These are phyloP conservation scores for Sebastes goodei DNA, from an alignment of 2,797 vertebrate species.

Conservation along the genomic window DNA sequence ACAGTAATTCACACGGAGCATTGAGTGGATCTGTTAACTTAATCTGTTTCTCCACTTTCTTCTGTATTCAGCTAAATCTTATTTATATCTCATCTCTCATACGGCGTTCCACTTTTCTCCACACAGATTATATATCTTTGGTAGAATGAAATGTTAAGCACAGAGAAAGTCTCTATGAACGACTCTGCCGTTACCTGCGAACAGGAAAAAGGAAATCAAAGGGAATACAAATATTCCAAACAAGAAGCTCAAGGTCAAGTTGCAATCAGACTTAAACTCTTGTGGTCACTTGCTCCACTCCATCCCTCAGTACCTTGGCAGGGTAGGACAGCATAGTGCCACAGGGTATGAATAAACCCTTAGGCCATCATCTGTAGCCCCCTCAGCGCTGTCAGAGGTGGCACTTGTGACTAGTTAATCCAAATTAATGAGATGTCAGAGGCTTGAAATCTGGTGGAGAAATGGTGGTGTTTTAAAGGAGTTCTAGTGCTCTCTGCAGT, in stretches of 20 bases:
- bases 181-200: neutral
- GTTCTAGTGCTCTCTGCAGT: neutral
- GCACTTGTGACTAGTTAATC: constrained; percentile 59
- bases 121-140: neutral
- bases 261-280: constrained; percentile 28
- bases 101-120: neutral
- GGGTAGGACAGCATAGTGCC: constrained; percentile 33
- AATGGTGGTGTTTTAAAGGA: constrained; percentile 29
- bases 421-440: constrained; percentile 59
- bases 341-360: constrained; percentile 54
- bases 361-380: constrained; percentile 57
- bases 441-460: constrained; percentile 28
- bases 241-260: constrained; percentile 31
- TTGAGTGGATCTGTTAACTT: neutral
- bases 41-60: neutral
- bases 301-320: constrained; percentile 15
- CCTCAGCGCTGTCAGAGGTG: constrained; percentile 60
- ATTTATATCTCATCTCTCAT: neutral
- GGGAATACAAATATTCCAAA: constrained; percentile 23
- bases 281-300: neutral
- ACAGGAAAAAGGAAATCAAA: neutral
- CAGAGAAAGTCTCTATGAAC: neutral
- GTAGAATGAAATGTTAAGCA: constrained; percentile 12
- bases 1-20: neutral
- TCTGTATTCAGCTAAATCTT: neutral